Conservation (phyloP, 92 coral and sea anemone genomes). For the Parazoanthus darwini region DNA sequence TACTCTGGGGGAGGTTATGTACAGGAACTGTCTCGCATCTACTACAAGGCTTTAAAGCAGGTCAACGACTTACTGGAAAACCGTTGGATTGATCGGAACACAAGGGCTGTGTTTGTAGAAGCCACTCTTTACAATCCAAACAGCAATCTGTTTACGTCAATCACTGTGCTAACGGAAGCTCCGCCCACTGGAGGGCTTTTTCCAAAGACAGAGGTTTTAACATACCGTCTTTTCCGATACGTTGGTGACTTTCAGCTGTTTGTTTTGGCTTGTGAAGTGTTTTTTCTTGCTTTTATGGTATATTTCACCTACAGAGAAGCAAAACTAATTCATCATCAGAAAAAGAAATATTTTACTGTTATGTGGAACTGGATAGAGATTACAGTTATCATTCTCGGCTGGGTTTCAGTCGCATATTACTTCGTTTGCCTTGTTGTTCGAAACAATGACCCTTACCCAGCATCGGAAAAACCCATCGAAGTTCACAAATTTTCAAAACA, state of each 20-base stretch:
- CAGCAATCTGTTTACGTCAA: constrained; percentile 85
- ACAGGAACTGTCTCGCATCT: constrained; percentile 67
- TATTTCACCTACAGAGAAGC: constrained; percentile 86
- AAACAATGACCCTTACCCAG: constrained; percentile 66
- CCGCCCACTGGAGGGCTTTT: constrained; percentile 79
- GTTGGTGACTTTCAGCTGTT: constrained; percentile 94
- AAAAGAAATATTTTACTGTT: constrained; percentile 57
- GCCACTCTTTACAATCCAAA: constrained; percentile 89
- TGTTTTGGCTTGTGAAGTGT: constrained; percentile 79
- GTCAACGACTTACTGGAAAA: constrained; percentile 46
- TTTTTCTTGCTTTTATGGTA: constrained; percentile 61
- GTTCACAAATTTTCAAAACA: constrained; percentile 82
- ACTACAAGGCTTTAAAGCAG: constrained; percentile 69
- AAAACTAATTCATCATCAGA: constrained; percentile 52
- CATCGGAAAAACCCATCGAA: constrained; percentile 63
- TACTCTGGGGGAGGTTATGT: constrained; percentile 97
- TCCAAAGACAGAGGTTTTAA: constrained; percentile 61
- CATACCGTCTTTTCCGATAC: constrained; percentile 83
- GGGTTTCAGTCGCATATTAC: constrained; percentile 76
- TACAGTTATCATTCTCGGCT: constrained; percentile 60
- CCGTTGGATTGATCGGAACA: constrained; percentile 75
- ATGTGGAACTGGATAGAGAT: constrained; percentile 83
- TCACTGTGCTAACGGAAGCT: constrained; percentile 77
- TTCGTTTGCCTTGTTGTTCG: constrained; percentile 78
- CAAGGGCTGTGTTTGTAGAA: constrained; percentile 84